phyloP scores from a whole-genome alignment of 2,888 invertebrate genomes.

The Gandaritis pyraliata region DNA sequence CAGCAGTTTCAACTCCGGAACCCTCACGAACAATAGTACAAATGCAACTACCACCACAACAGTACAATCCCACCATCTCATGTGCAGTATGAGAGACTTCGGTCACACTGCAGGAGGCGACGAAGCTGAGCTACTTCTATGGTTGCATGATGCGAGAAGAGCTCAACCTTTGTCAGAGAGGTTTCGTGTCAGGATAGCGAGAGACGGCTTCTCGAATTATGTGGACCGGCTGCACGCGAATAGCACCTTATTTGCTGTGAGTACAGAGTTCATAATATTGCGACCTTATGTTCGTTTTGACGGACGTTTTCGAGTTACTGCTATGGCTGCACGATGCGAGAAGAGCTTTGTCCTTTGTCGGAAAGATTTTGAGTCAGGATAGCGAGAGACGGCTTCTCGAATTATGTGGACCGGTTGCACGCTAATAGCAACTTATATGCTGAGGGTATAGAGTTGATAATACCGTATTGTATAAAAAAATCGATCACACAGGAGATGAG shows the following conservation, averaged over 20 bases:
- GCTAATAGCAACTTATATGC: no score
- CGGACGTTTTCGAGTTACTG: background rate
- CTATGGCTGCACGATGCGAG: no score
- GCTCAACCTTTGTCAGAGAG: constrained; percentile 93
- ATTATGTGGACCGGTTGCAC: no score
- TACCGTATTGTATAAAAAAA: no score
- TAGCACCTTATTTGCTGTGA: constrained; percentile 94
- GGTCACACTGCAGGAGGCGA: constrained; percentile 95
- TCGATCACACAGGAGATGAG: no score
- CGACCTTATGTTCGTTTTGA: no score
- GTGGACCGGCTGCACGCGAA: constrained; percentile 94
- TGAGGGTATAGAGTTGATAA: no score
- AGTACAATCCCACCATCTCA: constrained; percentile 85
- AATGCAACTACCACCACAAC: constrained; percentile 53
- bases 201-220: constrained; percentile 95
- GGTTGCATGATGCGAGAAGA: constrained; percentile 91
- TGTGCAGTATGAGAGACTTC: constrained; percentile 92
- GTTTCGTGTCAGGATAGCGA: constrained; percentile 94
- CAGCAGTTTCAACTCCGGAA: constrained; percentile 77
- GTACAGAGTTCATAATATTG: constrained; percentile 40
- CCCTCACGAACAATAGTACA: constrained; percentile 63
- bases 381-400: no score
- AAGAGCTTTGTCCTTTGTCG: no score
- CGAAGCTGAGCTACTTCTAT: constrained; percentile 94
- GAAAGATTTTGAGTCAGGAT: no score